Evolutionary conservation across 2,888 invertebrate genomes (phyloP), one percentile per base, ranked within the genome.

Genomic region (Polydrusus cervinus): DNA sequence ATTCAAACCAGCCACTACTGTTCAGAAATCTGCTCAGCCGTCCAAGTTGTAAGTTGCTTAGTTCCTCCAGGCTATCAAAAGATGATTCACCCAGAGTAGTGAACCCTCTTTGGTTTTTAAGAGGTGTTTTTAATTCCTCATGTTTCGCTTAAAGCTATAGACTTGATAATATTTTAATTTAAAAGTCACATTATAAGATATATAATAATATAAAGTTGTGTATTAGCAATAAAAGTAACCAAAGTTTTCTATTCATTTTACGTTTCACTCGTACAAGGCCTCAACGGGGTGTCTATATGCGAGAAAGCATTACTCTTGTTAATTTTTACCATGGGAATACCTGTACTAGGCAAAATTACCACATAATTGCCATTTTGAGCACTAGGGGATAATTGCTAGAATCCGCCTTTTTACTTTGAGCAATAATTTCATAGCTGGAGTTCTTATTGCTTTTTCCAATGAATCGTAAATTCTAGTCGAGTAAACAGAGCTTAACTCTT

Each of bases 381-480:
- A 53, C 53, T 66, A 18, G 53, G 53, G 53, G 66, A 66, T 66
- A 66, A 66, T 66, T 66, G 38, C 66, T 53, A 66, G 66, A 53
- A 34, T 34, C 66, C 51, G 66, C 53, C 34, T 66, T 51, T 66
- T 66, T 66, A 18, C 34, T 38, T 53, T 34, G 34, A 20, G 66
- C 20, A 66, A 66, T 66, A 66, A 66, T 66, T 66, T 66, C 66
- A 66, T 66, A 66, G 66, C 66, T 34, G 66, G 66, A 53, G 51
- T 51, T 49, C 66, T 66, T 66, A 66, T 66, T 53, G 66, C 66
- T 66, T 66, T 51, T 66, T 66, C 66, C 51, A 66, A 66, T 66
- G 66, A 51, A 53, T 53, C 53, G 53, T 66, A 66, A 66, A 66
- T 66, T 66, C 16, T 66, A 66, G 51, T 16, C 34, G 45, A 14